phyloP scores from a whole-genome alignment of 37 sponge, comb jelly and placozoan species.

The Cliona cf. orientalis region DNA sequence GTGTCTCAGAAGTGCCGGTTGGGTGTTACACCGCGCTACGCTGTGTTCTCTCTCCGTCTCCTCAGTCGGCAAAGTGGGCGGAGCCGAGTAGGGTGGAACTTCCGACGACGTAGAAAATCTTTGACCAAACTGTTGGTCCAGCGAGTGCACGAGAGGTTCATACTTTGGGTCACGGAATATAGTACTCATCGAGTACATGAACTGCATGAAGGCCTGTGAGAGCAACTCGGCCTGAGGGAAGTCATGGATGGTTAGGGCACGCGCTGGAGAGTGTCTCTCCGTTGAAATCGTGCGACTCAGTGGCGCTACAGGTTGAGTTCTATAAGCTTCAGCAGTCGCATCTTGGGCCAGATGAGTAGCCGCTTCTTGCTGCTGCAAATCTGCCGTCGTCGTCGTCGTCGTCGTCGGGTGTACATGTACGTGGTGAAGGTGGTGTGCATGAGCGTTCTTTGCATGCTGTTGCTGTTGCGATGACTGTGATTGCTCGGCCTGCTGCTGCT shows the following conservation, averaged over 20 bases:
- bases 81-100: not conserved
- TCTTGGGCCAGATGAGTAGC: no score
- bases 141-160: slow-evolving; percentile 1
- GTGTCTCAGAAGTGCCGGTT: no score
- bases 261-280: not conserved
- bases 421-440: no score
- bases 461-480: no score
- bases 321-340: no score
- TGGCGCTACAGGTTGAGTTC: not conserved
- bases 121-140: slow-evolving; percentile 19
- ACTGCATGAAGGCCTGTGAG: slow-evolving; percentile 40
- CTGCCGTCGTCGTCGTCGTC: no score
- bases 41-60: no score
- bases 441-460: no score
- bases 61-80: not conserved
- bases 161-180: slow-evolving; percentile 37
- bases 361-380: no score
- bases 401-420: no score
- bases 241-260: slow-evolving; percentile 3
- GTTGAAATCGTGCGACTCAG: not conserved
- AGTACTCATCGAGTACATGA: slow-evolving; percentile 26
- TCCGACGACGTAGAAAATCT: not conserved
- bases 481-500: no score
- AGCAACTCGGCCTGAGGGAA: slow-evolving; percentile 24
- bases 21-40: no score